phyloP scores from a whole-genome alignment of 2,113 vertebrate species.

The Chiloscyllium plagiosum region DNA sequence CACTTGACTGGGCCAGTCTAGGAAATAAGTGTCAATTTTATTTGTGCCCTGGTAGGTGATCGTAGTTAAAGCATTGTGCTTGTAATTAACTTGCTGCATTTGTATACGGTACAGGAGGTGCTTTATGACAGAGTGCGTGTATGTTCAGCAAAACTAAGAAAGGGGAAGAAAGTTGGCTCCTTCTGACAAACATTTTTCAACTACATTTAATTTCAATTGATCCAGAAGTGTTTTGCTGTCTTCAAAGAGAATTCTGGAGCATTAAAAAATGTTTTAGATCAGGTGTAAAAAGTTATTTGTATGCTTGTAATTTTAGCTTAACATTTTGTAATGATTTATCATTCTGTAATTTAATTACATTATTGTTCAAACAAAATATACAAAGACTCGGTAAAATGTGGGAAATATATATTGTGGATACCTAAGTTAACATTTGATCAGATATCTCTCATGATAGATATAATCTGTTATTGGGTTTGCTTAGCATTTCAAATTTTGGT shows the following conservation, averaged over 20 bases:
- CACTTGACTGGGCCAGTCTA: neutral
- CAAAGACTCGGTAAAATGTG: neutral
- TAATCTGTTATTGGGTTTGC: neutral
- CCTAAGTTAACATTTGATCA: neutral
- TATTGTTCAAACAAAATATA: slow-evolving; percentile 8
- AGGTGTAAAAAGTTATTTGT: slow-evolving; percentile 12
- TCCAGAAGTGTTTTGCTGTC: neutral
- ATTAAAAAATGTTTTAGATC: slow-evolving; percentile 17
- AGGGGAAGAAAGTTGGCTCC: neutral
- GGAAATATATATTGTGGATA: neutral
- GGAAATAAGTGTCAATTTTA: neutral
- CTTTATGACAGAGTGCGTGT: neutral
- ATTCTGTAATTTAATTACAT: neutral
- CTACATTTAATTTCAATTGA: neutral
- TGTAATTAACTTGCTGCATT: neutral
- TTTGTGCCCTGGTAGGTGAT: neutral
- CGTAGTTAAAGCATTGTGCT: neutral
- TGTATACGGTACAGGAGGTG: neutral
- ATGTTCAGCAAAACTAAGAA: neutral
- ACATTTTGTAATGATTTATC: neutral
- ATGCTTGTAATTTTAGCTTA: neutral
- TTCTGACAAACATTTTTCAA: neutral
- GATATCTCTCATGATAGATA: neutral
- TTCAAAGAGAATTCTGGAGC: neutral
- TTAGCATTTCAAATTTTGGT: neutral